Evolutionary conservation across 2,888 invertebrate species (phyloP), one percentile per base, ranked within the genome.

Genomic region (Drosophila borborema): DNA sequence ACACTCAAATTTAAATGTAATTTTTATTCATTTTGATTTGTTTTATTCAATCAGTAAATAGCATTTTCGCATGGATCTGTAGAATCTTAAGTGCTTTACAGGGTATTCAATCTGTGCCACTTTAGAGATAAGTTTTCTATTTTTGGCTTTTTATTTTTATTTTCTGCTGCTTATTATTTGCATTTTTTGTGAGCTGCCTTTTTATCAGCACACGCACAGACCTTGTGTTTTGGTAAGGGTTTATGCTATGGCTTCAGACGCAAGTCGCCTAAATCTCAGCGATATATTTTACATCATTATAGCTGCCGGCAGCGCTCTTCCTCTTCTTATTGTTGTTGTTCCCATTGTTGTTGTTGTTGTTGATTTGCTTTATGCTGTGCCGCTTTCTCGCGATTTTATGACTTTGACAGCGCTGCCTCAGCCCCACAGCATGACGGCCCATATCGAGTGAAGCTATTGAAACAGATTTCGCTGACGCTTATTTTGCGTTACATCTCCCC

Each of bases 401-500:
- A 83, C 86, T 83, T 89, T 77, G 72, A 55, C 84, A 66, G 74
- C 61, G 64, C 38, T 51, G 67, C 54, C 40, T 40, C 23, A 10
- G 53, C 64, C 31, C 63, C 53, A 60, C 60, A 61, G n/a, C 23
- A 66, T 60, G 74, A 77, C 73, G 69, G 69, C 72, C 60, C 67
- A 45, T 60, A 78, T 66, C 77, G 48, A 67, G 70, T 69, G 71
- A 77, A 67, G 83, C 82, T 77, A 77, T 78, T 74, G 82, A 82
- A 89, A 73, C 82, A 84, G 89, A 90, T 90, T 87, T 86, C 76
- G 84, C 89, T 91, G 90, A 91, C 82, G 81, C 82, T 81, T 81
- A 76, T 66, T 76, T 79, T 73, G 23, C 23, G 54, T 59, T 38
- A 40, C 45, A n/a, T 18, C 1, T 6, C 1, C n/a, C 23, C 14